phyloP scores from a whole-genome alignment of 1,140 invertebrate genomes.

The Chelonus insularis region DNA sequence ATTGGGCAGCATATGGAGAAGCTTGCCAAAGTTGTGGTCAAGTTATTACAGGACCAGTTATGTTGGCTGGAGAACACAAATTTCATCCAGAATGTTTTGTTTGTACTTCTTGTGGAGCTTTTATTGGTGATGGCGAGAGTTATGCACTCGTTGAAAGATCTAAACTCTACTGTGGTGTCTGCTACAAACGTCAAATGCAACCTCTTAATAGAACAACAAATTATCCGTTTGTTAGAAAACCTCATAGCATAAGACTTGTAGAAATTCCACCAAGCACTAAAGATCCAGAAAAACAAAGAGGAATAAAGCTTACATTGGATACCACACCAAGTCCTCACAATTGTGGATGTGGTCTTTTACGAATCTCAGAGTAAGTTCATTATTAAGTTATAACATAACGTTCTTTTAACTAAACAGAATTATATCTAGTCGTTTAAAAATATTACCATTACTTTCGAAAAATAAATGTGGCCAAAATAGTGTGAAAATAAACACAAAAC shows the following conservation, averaged over 20 bases:
- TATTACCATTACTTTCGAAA: no score
- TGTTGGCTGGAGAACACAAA: conserved; percentile 91
- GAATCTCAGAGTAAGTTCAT: conserved; percentile 66
- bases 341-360: conserved; percentile 58
- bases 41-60: conserved; percentile 89
- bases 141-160: conserved; percentile 88
- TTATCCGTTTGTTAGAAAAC: conserved; percentile 64
- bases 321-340: conserved; percentile 55
- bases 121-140: conserved; percentile 89
- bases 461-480: no score
- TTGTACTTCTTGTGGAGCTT: conserved; percentile 78
- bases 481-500: conserved; percentile 9
- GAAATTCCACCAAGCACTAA: conserved; percentile 69
- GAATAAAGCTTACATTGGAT: conserved; percentile 66
- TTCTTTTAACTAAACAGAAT: no score
- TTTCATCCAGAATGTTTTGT: conserved; percentile 96
- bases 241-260: conserved; percentile 79
- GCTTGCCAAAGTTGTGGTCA: conserved; percentile 85
- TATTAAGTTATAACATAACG: background rate
- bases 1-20: conserved; percentile 85
- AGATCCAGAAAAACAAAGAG: conserved; percentile 56
- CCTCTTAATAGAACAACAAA: conserved; percentile 64
- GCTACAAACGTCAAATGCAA: conserved; percentile 59
- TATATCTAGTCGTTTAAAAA: no score
- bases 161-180: conserved; percentile 77